Evolutionary conservation across 2,888 invertebrate genomes (phyloP).

Genomic region (Nephrotoma flavescens): DNA sequence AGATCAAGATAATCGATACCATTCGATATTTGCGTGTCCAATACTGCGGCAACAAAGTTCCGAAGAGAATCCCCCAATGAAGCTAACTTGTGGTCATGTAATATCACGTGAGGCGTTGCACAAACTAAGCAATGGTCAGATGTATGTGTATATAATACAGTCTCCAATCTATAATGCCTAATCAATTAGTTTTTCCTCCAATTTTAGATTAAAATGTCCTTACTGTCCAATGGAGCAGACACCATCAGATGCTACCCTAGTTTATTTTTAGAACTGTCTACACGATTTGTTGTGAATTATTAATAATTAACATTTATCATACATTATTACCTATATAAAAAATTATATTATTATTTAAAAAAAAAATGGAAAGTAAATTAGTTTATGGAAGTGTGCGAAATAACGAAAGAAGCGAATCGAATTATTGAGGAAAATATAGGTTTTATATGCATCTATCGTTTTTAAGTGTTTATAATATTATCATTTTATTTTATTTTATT

Average conservation of each 20-base stretch:
- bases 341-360: background rate
- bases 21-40: constrained; percentile 98
- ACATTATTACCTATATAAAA: background rate
- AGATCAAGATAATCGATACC: constrained; percentile 80
- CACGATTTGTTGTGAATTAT: background rate
- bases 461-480: background rate
- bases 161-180: background rate
- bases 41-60: constrained; percentile 93
- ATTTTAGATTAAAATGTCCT: constrained; percentile 83
- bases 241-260: constrained; percentile 79
- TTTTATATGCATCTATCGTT: background rate
- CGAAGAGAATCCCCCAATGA: constrained; percentile 93
- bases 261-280: constrained; percentile 58
- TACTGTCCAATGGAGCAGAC: constrained; percentile 97
- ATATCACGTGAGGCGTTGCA: constrained; percentile 94
- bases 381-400: background rate
- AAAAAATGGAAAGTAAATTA: background rate
- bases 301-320: background rate
- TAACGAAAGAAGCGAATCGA: background rate
- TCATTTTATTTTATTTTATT: background rate
- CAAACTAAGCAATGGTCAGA: constrained; percentile 84
- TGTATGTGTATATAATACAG: constrained; percentile 41
- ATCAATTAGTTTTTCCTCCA: background rate
- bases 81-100: constrained; percentile 93
- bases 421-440: background rate